Base-by-base conservation (phyloP, 1,140 invertebrate genomes). In the Magallana ariakensis region DNA sequence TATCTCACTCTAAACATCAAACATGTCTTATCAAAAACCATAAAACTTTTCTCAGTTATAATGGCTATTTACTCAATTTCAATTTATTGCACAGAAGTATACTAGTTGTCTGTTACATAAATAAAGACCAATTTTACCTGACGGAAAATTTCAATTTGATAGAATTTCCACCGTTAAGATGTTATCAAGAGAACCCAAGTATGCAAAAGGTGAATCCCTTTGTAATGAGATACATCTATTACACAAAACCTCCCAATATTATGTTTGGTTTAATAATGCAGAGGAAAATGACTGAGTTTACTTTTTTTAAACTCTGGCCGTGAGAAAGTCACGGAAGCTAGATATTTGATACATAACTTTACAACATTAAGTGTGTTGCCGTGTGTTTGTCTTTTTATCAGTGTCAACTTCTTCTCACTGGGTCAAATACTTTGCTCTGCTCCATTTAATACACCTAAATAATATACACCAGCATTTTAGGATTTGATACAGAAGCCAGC, bases 1-100 rank as follows among this genome's bases (percentile, higher is more conserved):
- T 22, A 75, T 75, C 66, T 75, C 66, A 75, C 19, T 75, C 66
- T 26, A 75, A 75, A 75, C 66, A 75, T 75, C 66, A 75, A 75
- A 75, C 66, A 75, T 75, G 66, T 75, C 66, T 75, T 75, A 75
- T 75, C 66, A 22, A 75, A 75, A 26, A 26, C 22, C 22, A 26
- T 75, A 75, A 75, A 75, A 22, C 66, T 75, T 33, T 26, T 13
- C 66, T 75, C 66, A 75, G 4, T 75, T 26, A 75, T 75, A 75
- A 75, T 75, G 33, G 66, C 26, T 75, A 75, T 75, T 75, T 75
- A 75, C 66, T 75, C 22, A 75, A 19, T 75, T 70, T 75, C 66
- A 75, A 75, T 75, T 75, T 75, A 75, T 75, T 75, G 33, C 66
- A 19, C 15, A 8, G 33, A 75, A 11, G 13, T 19, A 13, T 75